phyloP scores from a whole-genome alignment of 2,113 vertebrate genomes.

The Pantherophis guttatus region DNA sequence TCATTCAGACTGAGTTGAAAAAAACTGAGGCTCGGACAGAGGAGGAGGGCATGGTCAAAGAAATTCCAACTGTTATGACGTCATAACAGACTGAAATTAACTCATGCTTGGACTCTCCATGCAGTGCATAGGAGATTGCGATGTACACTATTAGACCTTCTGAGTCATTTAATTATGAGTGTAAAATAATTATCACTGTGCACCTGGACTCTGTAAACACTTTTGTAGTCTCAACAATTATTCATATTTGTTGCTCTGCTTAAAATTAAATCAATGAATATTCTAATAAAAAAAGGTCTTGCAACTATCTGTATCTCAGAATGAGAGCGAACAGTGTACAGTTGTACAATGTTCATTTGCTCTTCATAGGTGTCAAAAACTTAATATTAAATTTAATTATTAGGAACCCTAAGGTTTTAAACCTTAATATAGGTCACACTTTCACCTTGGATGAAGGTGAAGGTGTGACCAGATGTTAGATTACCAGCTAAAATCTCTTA shows the following conservation, averaged over 20 bases:
- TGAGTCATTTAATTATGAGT: neutral
- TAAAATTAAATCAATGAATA: neutral
- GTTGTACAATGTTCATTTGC: neutral
- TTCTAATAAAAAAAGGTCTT: neutral
- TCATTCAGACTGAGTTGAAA: too few relatives aligned
- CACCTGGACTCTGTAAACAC: neutral
- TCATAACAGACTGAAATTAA: too few relatives aligned
- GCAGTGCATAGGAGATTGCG: neutral
- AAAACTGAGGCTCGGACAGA: too few relatives aligned
- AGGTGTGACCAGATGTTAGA: neutral
- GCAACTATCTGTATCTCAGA: neutral
- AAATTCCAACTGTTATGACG: too few relatives aligned
- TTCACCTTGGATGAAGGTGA: neutral
- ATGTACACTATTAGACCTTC: neutral
- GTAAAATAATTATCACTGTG: neutral
- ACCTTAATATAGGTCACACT: neutral
- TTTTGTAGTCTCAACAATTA: neutral
- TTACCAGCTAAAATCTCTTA: neutral
- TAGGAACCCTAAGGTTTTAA: neutral
- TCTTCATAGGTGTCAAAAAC: neutral
- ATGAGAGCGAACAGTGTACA: neutral
- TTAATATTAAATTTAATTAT: neutral
- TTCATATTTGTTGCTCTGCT: neutral
- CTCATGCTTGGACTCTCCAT: too few relatives aligned
- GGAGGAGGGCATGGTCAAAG: too few relatives aligned